Evolutionary conservation across 2,113 vertebrate genomes (phyloP).

Genomic region (Mobula birostris): DNA sequence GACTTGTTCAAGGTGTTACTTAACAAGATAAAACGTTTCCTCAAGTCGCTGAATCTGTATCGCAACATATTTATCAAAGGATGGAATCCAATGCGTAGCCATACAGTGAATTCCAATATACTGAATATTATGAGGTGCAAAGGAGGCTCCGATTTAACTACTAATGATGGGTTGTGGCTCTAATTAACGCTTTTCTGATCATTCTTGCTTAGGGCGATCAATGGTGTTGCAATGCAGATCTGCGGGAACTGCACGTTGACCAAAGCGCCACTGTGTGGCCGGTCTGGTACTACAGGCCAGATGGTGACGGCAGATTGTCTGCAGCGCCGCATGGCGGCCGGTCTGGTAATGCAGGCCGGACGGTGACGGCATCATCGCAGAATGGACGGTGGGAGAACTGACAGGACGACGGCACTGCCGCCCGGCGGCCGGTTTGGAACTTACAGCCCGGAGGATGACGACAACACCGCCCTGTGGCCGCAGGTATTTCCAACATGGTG

Average conservation of each 20-base stretch:
- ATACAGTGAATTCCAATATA: neutral
- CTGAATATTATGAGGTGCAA: neutral
- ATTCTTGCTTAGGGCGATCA: neutral
- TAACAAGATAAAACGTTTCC: neutral
- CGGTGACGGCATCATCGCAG: neutral
- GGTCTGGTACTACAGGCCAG: no score
- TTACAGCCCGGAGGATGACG: neutral
- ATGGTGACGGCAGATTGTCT: no score
- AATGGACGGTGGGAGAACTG: no score
- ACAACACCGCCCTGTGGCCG: neutral
- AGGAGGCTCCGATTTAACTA: neutral
- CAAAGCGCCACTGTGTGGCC: neutral
- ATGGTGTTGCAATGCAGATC: no score
- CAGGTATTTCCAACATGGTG: no score
- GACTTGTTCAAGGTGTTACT: neutral
- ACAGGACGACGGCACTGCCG: neutral
- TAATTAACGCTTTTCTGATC: neutral
- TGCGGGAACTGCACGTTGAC: neutral
- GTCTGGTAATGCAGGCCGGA: neutral
- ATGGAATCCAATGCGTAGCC: neutral
- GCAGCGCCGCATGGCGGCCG: no score
- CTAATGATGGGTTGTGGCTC: neutral
- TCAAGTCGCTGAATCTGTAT: neutral
- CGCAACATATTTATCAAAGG: neutral
- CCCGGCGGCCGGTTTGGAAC: neutral